phyloP scores from a whole-genome alignment of 2,113 vertebrate species.

The Nothocercus julius region DNA sequence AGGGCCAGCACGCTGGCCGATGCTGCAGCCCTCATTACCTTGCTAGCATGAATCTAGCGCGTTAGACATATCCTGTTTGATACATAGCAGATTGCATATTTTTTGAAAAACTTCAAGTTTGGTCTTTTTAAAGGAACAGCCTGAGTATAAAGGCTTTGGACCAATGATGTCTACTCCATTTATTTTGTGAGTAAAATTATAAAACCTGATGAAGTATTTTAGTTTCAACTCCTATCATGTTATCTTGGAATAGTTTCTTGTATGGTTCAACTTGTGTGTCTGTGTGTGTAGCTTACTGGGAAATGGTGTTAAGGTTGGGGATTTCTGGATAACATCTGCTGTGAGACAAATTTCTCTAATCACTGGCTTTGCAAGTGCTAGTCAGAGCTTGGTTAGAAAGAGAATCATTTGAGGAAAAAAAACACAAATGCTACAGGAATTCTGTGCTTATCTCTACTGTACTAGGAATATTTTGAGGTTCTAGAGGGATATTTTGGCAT shows the following conservation, averaged over 20 bases:
- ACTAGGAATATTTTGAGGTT: neutral
- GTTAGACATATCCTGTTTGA: no score
- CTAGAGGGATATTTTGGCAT: neutral
- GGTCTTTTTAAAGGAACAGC: neutral
- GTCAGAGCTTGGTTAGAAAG: neutral
- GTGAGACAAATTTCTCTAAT: neutral
- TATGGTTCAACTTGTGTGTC: accelerated
- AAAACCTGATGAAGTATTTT: neutral
- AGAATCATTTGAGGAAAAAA: neutral
- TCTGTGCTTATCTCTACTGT: neutral
- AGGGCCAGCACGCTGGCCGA: neutral
- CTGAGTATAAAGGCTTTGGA: neutral
- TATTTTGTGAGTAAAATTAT: neutral
- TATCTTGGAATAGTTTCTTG: neutral
- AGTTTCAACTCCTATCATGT: neutral
- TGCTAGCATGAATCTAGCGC: neutral
- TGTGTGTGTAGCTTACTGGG: accelerated
- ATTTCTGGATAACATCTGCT: neutral
- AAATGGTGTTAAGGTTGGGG: neutral
- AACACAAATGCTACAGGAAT: neutral
- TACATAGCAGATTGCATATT: neutral
- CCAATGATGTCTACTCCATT: neutral
- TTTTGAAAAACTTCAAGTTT: neutral
- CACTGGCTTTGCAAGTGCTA: neutral
- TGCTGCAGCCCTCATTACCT: neutral